phyloP scores from a whole-genome alignment of 2,113 vertebrate species.

The Cryptotis parvus region DNA sequence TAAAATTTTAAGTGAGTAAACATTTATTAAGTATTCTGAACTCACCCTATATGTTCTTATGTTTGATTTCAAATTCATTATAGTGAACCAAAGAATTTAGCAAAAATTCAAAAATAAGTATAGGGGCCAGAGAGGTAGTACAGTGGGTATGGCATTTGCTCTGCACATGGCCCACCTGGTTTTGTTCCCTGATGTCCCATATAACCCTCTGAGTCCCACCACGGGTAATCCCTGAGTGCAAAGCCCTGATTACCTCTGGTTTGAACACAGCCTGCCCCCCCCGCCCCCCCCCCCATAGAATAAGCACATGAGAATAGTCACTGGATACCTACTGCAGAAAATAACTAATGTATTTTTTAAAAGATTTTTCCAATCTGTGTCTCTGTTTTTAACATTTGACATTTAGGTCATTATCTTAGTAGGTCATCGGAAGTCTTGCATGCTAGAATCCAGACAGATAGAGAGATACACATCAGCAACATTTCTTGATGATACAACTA shows the following conservation, averaged over 20 bases:
- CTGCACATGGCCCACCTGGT: too few species aligned
- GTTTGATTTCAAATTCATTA: neutral
- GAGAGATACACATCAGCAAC: slow-evolving; percentile 57
- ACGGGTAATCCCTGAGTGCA: too few species aligned
- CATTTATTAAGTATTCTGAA: neutral
- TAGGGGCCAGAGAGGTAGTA: too few species aligned
- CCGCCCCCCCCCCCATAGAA: neutral
- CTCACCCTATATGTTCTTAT: neutral
- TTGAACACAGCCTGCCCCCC: too few species aligned
- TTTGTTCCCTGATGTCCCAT: too few species aligned
- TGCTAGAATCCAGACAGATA: slow-evolving; percentile 65
- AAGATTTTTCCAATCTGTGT: slow-evolving; percentile 36
- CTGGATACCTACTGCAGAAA: neutral
- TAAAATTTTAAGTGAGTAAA: neutral
- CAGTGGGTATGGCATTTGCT: too few species aligned
- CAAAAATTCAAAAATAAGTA: neutral
- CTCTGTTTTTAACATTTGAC: slow-evolving; percentile 48
- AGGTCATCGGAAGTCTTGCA: slow-evolving; percentile 65
- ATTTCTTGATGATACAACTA: slow-evolving; percentile 30
- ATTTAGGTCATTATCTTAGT: slow-evolving; percentile 67
- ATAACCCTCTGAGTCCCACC: too few species aligned
- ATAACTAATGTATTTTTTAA: neutral
- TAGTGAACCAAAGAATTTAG: neutral
- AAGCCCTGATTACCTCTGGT: too few species aligned
- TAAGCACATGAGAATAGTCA: neutral